Base-by-base conservation (phyloP, 2,888 invertebrate species). In the Drosophila yooni region DNA sequence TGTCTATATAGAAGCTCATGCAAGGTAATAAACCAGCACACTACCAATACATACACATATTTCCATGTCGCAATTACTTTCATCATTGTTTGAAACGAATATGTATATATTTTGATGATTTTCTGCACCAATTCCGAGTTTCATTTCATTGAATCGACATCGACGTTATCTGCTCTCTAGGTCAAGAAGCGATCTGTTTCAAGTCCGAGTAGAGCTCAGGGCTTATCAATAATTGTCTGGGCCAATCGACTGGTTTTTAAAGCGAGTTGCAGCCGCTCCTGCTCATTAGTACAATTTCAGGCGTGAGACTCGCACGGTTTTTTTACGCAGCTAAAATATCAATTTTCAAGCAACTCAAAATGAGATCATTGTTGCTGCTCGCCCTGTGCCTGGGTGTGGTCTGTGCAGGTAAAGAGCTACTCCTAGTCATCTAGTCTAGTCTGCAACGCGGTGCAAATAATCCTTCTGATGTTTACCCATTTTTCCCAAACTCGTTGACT, bases 331-430 rank as follows among this genome's bases (percentile, higher is more conserved):
- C 40, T 33, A 51, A 69, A 69, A n/a, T 61, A 51, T 18, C 10
- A 15, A 33, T 6, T 50, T 27, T 13, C 25, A 40, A 66, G n/a
- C 62, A 68, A 60, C 29, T 65, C 58, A 87, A 76, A 56, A 93
- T 93, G 93, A 92, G 91, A 74, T 88, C 74, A 72, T 84, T 92
- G 31, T 68, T 93, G 67, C 63, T 92, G 70, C 75, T 93, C 83
- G 91, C 91, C 59, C 63, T 92, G 62, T 93, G 93, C 81, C 86
- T 93, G 65, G 89, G 91, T 75, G 89, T 86, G 64, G 90, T 85
- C 59, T 81, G 89, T 76, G 92, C 92, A 91, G 93, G 93, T 93
- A 92, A 92, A 66, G 59, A 63, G 38, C 72, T 70, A 29, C 61
- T 63, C 63, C 4, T 7, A 34, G 53, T 8, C 21, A 34, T 21